A percentile compares a stretch with the other conserved stretches of the same genome.
Conservation (phyloP, 2,797 vertebrate genomes). For the Brachyalestes nurse region DNA sequence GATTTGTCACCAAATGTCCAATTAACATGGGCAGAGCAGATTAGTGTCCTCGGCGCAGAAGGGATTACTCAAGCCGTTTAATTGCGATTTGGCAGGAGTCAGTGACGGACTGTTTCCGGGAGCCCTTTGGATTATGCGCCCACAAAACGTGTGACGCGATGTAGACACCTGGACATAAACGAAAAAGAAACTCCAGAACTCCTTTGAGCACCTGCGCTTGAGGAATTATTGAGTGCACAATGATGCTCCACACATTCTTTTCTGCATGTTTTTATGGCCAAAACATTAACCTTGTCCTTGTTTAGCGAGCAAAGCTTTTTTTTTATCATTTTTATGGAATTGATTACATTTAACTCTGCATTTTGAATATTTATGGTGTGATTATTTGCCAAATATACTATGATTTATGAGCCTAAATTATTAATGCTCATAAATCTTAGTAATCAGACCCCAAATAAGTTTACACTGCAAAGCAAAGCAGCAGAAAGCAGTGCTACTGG, state of each 20-base stretch:
- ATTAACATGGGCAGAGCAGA: constrained; percentile 70
- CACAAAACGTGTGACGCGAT: constrained; percentile 45
- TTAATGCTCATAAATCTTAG: no score
- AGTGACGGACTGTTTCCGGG: constrained; percentile 52
- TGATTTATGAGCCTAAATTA: no score
- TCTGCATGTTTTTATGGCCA: background rate
- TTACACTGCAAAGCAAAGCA: no score
- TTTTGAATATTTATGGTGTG: background rate
- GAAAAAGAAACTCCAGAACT: background rate
- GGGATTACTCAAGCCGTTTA: constrained; percentile 63
- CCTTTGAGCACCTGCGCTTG: constrained; percentile 15
- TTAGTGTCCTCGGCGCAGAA: constrained; percentile 58
- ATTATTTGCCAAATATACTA: no score
- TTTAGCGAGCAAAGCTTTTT: background rate
- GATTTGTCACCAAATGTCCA: constrained; percentile 71
- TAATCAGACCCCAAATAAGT: no score
- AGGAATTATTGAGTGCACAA: background rate
- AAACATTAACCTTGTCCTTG: background rate
- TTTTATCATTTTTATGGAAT: background rate
- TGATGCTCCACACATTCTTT: background rate
- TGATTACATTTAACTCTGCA: background rate
- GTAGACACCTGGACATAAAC: constrained; percentile 20
- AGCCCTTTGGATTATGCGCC: constrained; percentile 63
- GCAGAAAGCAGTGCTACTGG: no score
- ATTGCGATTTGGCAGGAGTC: constrained; percentile 66